These are phyloP conservation scores for Drosophila sucinea DNA, from an alignment of 1,140 invertebrate genomes.

Conservation along the genomic window DNA sequence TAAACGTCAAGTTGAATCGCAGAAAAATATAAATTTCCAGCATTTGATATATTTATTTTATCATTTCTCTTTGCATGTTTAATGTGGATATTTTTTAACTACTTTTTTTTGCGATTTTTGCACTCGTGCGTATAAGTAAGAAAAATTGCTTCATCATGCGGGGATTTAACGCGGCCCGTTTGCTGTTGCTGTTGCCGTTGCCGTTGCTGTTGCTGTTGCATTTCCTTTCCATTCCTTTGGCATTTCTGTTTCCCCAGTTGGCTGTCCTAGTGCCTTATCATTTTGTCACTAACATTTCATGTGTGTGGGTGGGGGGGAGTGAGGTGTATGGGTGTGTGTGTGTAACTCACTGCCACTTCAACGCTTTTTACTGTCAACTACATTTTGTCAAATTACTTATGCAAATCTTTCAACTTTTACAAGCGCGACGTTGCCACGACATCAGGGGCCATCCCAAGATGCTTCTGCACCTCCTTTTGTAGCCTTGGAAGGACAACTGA, in stretches of 20 bases:
- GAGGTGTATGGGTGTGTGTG: slow-evolving; percentile 32
- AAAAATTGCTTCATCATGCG: slow-evolving; percentile 66
- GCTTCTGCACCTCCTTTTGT: slow-evolving; percentile 17
- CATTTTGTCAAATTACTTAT: slow-evolving; percentile 82
- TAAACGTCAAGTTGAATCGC: slow-evolving; percentile 16
- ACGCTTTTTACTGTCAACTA: slow-evolving; percentile 79
- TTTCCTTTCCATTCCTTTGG: neutral
- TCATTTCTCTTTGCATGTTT: neutral
- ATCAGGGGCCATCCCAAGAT: slow-evolving; percentile 37
- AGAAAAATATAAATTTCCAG: slow-evolving; percentile 3
- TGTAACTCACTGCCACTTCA: slow-evolving; percentile 49
- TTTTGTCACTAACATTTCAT: slow-evolving; percentile 54
- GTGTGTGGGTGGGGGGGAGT: slow-evolving; percentile 3
- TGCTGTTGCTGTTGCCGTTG: slow-evolving; percentile 22
- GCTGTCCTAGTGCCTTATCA: slow-evolving; percentile 45
- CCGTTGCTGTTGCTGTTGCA: slow-evolving; percentile 20
- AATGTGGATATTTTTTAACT: slow-evolving; percentile 12
- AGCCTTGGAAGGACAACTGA: slow-evolving; percentile 35
- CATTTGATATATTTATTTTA: neutral
- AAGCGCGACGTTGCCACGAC: slow-evolving; percentile 73
- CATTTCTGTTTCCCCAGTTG: neutral
- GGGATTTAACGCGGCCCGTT: slow-evolving; percentile 27
- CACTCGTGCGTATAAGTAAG: slow-evolving; percentile 59
- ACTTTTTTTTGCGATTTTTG: slow-evolving; percentile 34
- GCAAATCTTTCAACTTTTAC: slow-evolving; percentile 82